phyloP scores from a whole-genome alignment of 2,888 invertebrate species.

The Ptilodon capucinus region DNA sequence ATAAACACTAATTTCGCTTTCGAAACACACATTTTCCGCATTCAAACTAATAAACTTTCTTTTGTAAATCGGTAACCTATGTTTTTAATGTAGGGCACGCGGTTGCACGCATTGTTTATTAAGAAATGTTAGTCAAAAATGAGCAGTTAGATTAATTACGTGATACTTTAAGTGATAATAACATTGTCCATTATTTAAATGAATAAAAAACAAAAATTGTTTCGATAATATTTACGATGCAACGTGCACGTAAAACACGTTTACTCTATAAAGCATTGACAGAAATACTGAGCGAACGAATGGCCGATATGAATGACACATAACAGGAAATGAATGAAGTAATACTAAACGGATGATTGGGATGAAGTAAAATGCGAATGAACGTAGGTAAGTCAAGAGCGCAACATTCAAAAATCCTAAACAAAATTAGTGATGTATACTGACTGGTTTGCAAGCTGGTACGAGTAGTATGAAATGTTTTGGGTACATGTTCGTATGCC shows the following conservation, averaged over 20 bases:
- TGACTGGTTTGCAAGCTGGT: too few relatives aligned
- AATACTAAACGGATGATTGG: constrained; percentile 2
- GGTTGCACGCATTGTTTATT: constrained; percentile 8
- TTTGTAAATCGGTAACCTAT: constrained; percentile 47
- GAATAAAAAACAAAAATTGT: neutral
- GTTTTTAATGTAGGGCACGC: constrained; percentile 63
- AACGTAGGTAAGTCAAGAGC: too few relatives aligned
- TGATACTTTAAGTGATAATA: constrained; percentile 24
- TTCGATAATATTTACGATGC: constrained; percentile 23
- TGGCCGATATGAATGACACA: constrained; percentile 9
- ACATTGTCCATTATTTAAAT: constrained; percentile 5
- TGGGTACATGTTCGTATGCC: too few relatives aligned
- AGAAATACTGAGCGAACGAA: constrained; percentile 16
- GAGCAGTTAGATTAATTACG: neutral
- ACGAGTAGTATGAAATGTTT: too few relatives aligned
- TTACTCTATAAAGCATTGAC: neutral
- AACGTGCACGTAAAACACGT: constrained; percentile 3
- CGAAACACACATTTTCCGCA: constrained; percentile 53
- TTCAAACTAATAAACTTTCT: constrained; percentile 62
- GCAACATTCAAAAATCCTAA: too few relatives aligned
- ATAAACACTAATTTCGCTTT: constrained; percentile 51
- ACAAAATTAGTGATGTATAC: too few relatives aligned
- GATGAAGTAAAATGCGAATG: too few relatives aligned
- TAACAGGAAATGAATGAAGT: constrained; percentile 8
- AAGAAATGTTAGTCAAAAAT: constrained; percentile 10